Conservation (phyloP, 2,888 invertebrate genomes). For the Temnothorax unifasciatus region DNA sequence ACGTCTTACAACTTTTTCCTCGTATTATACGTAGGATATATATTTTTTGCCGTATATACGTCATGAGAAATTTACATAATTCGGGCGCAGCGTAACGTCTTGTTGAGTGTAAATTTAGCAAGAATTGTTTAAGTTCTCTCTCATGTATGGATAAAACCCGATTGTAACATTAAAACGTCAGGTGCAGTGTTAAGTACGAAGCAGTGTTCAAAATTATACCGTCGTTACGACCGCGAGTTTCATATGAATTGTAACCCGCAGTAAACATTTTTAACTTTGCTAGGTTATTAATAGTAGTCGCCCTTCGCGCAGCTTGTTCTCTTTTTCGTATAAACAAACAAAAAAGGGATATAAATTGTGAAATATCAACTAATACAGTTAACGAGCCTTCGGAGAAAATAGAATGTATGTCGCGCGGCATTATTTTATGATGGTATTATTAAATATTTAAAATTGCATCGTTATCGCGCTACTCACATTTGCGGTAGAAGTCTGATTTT, state of each 20-base stretch:
- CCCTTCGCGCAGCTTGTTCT: conserved; percentile 44
- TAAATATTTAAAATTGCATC: conserved; percentile 49
- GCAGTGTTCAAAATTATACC: conserved; percentile 60
- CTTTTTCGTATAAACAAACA: conserved; percentile 29
- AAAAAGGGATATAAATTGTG: conserved; percentile 47
- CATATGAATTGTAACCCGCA: conserved; percentile 67
- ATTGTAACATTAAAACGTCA: conserved; percentile 43
- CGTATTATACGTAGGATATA: background rate
- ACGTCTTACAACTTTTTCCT: conserved; percentile 44
- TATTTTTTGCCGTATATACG: conserved; percentile 4
- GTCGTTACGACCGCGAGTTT: conserved; percentile 55
- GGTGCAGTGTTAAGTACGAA: conserved; percentile 52
- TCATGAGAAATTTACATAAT: conserved; percentile 27
- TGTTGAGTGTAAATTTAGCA: conserved; percentile 5
- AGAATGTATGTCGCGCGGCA: conserved; percentile 26
- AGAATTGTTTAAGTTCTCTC: conserved; percentile 34
- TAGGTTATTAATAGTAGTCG: conserved; percentile 65
- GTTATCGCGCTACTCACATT: conserved; percentile 38
- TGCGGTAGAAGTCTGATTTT: conserved; percentile 38
- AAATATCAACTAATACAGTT: conserved; percentile 44
- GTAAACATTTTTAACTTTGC: conserved; percentile 67
- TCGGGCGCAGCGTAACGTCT: background rate
- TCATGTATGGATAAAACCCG: background rate
- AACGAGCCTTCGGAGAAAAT: conserved; percentile 41
- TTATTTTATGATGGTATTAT: conserved; percentile 50